Evolutionary conservation across 2,888 invertebrate species (phyloP).

Genomic region (Ophion obscuratus): DNA sequence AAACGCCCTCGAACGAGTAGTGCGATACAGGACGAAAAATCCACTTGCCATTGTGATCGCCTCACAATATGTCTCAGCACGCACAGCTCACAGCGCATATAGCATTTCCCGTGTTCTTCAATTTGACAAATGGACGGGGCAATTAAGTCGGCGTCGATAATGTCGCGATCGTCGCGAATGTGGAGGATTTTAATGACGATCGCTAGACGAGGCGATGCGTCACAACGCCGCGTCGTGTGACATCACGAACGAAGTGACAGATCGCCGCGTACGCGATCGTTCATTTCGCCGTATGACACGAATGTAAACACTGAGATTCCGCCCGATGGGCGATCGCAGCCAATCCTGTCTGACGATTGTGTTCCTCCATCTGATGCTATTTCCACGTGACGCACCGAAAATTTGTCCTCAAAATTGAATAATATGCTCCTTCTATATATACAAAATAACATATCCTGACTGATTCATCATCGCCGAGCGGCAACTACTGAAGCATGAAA

Average conservation of each 20-base stretch:
- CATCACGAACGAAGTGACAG: slow-evolving; percentile 29
- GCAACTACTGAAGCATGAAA: too few species aligned
- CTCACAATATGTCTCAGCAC: too few species aligned
- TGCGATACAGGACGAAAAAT: too few species aligned
- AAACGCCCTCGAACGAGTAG: too few species aligned
- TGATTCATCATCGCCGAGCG: too few species aligned
- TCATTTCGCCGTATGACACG: not conserved
- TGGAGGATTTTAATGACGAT: slow-evolving; percentile 23
- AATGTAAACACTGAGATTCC: slow-evolving; percentile 19
- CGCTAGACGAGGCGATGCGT: not conserved
- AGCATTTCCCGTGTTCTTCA: not conserved
- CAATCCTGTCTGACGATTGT: not conserved
- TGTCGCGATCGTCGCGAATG: slow-evolving; percentile 8
- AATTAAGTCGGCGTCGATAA: slow-evolving; percentile 12
- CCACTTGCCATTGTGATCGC: too few species aligned
- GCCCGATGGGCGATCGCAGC: not conserved
- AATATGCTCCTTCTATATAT: not conserved
- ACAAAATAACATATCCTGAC: too few species aligned
- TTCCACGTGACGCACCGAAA: not conserved
- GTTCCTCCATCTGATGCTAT: not conserved
- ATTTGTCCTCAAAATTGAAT: not conserved
- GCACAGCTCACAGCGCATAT: not conserved
- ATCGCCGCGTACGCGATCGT: slow-evolving; percentile 1
- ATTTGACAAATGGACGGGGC: slow-evolving; percentile 25
- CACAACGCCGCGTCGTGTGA: not conserved